These are phyloP conservation scores for Falco peregrinus DNA, from an alignment of 2,797 vertebrate genomes.

Conservation along the genomic window DNA sequence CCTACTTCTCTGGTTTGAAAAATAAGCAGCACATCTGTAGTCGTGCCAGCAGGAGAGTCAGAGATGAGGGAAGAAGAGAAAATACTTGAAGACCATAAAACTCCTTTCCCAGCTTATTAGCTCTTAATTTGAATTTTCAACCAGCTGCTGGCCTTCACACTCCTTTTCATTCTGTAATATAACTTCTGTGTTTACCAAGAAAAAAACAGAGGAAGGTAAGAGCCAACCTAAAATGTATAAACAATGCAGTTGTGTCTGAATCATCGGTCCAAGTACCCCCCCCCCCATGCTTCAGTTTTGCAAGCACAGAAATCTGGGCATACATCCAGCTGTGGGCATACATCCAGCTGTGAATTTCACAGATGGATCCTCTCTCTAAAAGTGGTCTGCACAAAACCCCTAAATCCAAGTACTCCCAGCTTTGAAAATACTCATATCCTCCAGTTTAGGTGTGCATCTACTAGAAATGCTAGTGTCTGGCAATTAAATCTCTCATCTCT, in stretches of 20 bases:
- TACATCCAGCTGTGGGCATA: background rate
- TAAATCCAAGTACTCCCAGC: background rate
- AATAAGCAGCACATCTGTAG: background rate
- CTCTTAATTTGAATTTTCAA: background rate
- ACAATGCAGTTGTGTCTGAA: background rate
- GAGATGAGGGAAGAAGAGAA: background rate
- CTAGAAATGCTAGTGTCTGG: background rate
- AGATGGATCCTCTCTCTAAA: background rate
- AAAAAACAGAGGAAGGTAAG: background rate
- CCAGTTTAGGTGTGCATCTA: background rate
- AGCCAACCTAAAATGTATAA: background rate
- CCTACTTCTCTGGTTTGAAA: background rate
- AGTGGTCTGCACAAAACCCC: background rate
- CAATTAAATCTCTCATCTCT: background rate
- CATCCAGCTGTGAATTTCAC: constrained; percentile 29
- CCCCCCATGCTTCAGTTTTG: background rate
- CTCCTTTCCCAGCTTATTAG: background rate
- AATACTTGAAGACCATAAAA: background rate
- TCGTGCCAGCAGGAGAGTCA: background rate
- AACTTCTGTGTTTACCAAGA: background rate
- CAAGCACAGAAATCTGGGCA: background rate
- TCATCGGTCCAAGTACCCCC: background rate
- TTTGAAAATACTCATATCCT: background rate
- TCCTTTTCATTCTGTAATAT: background rate
- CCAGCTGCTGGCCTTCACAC: background rate